A percentile compares a stretch with the other conserved stretches of the same genome.
Conservation (phyloP, 2,797 vertebrate species). For the Saxicola maurus region DNA sequence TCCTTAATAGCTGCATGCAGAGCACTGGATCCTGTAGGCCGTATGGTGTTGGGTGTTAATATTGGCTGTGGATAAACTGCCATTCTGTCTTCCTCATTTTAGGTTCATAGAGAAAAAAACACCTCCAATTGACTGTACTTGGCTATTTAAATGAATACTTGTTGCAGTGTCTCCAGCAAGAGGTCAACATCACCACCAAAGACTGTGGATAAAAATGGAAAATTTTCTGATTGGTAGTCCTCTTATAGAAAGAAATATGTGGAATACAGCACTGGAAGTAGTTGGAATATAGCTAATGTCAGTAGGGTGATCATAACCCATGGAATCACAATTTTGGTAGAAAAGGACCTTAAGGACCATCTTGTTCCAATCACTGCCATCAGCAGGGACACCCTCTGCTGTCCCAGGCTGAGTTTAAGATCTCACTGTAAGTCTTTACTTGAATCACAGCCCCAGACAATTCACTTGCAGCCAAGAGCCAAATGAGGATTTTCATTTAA, state of each 20-base stretch:
- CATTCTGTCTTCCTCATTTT: neutral
- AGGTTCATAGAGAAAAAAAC: neutral
- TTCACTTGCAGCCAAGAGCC: neutral
- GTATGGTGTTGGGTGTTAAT: neutral
- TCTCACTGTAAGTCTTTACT: neutral
- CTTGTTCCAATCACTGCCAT: neutral
- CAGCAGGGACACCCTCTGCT: neutral
- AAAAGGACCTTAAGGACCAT: neutral
- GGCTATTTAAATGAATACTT: neutral
- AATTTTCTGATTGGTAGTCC: neutral
- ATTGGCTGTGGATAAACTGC: neutral
- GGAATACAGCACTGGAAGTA: neutral
- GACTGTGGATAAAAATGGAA: neutral
- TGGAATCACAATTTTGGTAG: neutral
- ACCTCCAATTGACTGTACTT: neutral
- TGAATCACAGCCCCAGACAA: neutral
- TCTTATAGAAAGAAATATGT: neutral
- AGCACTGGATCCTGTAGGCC: neutral
- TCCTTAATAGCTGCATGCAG: neutral
- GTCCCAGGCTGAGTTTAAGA: neutral
- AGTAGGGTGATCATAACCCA: rapidly evolving
- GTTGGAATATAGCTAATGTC: neutral
- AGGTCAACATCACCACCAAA: neutral
- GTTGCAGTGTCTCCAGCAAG: neutral
- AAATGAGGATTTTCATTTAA: neutral